phyloP scores from a whole-genome alignment of 2,888 invertebrate genomes.

The Boloria euphrosyne region DNA sequence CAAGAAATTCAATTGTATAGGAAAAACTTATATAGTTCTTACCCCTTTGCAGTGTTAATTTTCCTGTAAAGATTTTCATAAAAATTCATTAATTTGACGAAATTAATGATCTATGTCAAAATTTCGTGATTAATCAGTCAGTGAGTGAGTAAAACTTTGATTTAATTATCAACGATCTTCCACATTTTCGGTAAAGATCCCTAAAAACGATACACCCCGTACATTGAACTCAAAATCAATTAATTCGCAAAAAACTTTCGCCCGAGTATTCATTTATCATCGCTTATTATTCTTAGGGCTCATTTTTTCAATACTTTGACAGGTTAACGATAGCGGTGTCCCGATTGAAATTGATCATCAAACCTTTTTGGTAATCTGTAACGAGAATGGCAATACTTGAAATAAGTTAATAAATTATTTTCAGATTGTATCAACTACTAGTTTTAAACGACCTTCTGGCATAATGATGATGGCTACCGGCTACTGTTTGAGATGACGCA shows the following conservation, averaged over 20 bases:
- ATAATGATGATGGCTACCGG: no score
- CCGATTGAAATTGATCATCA: constrained; percentile 46
- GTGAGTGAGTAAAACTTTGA: no score
- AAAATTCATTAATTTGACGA: no score
- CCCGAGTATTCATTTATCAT: constrained; percentile 48
- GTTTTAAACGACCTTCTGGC: no score
- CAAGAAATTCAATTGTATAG: no score
- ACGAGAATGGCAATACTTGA: neutral
- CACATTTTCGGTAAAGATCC: neutral
- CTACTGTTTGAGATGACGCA: no score
- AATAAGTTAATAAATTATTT: constrained; percentile 6
- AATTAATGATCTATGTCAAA: no score
- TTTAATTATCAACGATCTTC: neutral
- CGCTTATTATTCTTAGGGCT: constrained; percentile 40
- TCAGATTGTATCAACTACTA: constrained; percentile 12
- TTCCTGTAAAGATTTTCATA: no score
- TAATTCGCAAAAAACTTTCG: constrained; percentile 48
- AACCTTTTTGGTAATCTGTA: constrained; percentile 20
- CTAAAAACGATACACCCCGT: constrained; percentile 30
- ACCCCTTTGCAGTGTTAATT: no score
- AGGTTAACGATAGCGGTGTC: constrained; percentile 48
- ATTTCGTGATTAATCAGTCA: no score
- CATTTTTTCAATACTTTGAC: constrained; percentile 49
- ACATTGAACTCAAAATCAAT: constrained; percentile 49
- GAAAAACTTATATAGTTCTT: no score